phyloP scores from a whole-genome alignment of 53 echinoderm and acorn worm genomes.

The Pentamera pediparva region DNA sequence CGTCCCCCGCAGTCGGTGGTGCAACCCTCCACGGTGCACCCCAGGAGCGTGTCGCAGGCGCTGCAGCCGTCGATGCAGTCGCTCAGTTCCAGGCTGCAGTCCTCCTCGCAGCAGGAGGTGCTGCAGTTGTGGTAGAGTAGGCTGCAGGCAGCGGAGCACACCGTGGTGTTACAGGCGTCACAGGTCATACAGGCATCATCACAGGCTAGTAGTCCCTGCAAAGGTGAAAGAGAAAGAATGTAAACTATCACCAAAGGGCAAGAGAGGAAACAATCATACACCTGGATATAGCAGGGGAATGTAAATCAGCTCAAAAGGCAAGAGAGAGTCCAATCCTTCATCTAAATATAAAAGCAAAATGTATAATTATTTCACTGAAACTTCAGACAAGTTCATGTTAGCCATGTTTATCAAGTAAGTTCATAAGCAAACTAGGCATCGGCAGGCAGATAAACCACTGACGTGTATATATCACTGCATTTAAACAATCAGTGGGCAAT shows the following conservation, averaged over 20 bases:
- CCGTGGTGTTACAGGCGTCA: background rate
- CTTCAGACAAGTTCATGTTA: too few relatives aligned
- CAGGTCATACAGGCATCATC: background rate
- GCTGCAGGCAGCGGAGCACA: background rate
- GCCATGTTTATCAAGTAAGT: too few relatives aligned
- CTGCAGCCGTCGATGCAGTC: background rate
- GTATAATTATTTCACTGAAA: too few relatives aligned
- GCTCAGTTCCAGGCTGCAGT: conserved; percentile 14
- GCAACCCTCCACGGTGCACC: conserved; percentile 4
- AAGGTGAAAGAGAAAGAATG: background rate
- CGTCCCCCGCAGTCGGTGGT: background rate
- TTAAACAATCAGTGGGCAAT: too few relatives aligned
- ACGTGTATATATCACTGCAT: too few relatives aligned
- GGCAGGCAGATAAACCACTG: too few relatives aligned
- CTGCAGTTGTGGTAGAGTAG: conserved; percentile 37
- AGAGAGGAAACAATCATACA: too few relatives aligned
- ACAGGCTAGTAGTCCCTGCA: background rate
- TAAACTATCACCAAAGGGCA: background rate
- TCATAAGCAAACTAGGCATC: too few relatives aligned
- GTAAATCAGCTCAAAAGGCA: too few relatives aligned
- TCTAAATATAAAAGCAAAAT: too few relatives aligned
- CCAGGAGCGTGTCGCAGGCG: background rate
- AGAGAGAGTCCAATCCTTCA: too few relatives aligned
- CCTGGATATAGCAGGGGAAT: too few relatives aligned
- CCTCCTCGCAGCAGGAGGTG: conserved; percentile 23